Conservation (phyloP, 2,888 invertebrate genomes). For the Vesta saturnalis region DNA sequence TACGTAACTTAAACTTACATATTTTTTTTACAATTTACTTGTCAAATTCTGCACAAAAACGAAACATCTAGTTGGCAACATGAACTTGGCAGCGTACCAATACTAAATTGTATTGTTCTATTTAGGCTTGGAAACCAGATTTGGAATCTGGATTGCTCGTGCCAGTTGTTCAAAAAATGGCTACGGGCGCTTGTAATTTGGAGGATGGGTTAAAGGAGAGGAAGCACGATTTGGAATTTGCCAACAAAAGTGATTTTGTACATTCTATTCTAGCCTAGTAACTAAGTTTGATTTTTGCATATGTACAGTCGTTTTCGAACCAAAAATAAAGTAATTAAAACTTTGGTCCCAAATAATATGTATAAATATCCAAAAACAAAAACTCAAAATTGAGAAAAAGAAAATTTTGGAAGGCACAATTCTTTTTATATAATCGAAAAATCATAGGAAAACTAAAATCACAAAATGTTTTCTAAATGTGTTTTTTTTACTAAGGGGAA, state of each 20-base stretch:
- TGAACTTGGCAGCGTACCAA: neutral
- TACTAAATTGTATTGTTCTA: neutral
- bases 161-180: no score
- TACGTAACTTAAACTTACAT: slow-evolving; percentile 21
- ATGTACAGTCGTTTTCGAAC: neutral
- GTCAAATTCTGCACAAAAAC: neutral
- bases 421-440: neutral
- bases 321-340: slow-evolving; percentile 12
- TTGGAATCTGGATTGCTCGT: no score
- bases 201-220: no score
- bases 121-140: no score
- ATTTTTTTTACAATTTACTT: neutral
- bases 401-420: slow-evolving; percentile 6
- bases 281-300: slow-evolving; percentile 6
- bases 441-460: neutral
- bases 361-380: slow-evolving; percentile 38
- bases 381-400: neutral
- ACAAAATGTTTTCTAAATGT: neutral
- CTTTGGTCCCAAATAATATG: slow-evolving; percentile 58
- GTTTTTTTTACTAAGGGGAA: neutral
- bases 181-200: no score
- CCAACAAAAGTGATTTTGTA: no score
- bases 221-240: slow-evolving; percentile 5
- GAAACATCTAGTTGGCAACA: neutral
- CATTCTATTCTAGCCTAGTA: neutral